Evolutionary conservation across 1,140 invertebrate genomes (phyloP).

Genomic region (Caenorhabditis remanei): DNA sequence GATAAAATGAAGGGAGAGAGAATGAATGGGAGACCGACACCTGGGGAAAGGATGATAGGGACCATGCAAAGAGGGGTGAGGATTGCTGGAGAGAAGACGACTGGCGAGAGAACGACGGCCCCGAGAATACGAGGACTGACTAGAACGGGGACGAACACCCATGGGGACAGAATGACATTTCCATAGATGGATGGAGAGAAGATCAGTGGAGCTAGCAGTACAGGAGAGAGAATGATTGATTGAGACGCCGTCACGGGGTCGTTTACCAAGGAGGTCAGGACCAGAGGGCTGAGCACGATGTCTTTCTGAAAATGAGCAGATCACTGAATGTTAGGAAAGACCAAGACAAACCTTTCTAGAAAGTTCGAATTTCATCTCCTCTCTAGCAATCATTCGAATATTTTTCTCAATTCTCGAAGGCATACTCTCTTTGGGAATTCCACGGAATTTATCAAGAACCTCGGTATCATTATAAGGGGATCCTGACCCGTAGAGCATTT

Average conservation of each 20-base stretch:
- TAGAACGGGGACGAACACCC: slow-evolving; percentile 64
- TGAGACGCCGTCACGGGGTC: slow-evolving; percentile 49
- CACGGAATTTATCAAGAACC: slow-evolving; percentile 21
- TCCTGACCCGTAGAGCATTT: slow-evolving; percentile 66
- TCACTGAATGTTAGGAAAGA: too few relatives aligned
- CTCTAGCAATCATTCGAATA: slow-evolving; percentile 11
- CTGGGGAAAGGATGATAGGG: slow-evolving; percentile 56
- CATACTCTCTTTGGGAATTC: slow-evolving; percentile 25
- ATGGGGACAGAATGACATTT: slow-evolving; percentile 63
- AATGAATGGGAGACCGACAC: slow-evolving; percentile 61
- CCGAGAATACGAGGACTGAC: slow-evolving; percentile 56
- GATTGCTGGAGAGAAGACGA: slow-evolving; percentile 35
- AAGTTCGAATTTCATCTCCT: slow-evolving; percentile 24
- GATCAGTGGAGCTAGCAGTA: slow-evolving; percentile 72
- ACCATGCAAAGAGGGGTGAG: slow-evolving; percentile 45
- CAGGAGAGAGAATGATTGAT: slow-evolving; percentile 70
- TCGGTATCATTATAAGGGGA: slow-evolving; percentile 68
- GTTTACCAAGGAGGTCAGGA: slow-evolving; percentile 51
- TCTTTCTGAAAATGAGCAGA: slow-evolving; percentile 57
- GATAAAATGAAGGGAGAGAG: slow-evolving; percentile 61
- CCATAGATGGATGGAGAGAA: slow-evolving; percentile 69
- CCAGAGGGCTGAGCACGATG: slow-evolving; percentile 65
- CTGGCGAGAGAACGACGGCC: slow-evolving; percentile 59
- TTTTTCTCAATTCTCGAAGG: background rate
- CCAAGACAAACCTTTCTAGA: background rate